These are phyloP conservation scores for Drosophila punjabiensis DNA, from an alignment of 1,140 invertebrate species.

Conservation along the genomic window DNA sequence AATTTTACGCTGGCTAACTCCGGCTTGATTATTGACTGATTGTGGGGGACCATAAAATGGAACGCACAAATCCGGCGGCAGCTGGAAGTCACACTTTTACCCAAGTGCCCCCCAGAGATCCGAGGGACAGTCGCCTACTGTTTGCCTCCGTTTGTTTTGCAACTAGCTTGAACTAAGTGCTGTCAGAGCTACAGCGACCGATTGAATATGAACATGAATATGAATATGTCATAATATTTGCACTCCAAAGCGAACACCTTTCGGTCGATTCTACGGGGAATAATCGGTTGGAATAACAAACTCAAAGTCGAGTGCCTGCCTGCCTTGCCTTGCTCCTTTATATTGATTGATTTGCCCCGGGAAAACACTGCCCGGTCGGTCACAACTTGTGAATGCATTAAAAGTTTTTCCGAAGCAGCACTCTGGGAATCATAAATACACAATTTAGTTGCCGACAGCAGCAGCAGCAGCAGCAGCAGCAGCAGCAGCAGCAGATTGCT, in stretches of 20 bases:
- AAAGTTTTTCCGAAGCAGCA: slow-evolving; percentile 30
- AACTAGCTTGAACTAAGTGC: slow-evolving; percentile 50
- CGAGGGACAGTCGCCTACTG: slow-evolving; percentile 52
- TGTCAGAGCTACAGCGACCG: slow-evolving; percentile 28
- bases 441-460: slow-evolving; percentile 28
- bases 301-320: slow-evolving; percentile 1
- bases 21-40: slow-evolving; percentile 31
- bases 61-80: neutral
- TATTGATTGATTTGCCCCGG: slow-evolving; percentile 43
- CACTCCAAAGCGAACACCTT: slow-evolving; percentile 23
- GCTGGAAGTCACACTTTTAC: slow-evolving; percentile 11
- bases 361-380: slow-evolving; percentile 3
- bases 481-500: slow-evolving; percentile 17
- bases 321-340: slow-evolving; percentile 3
- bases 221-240: slow-evolving; percentile 34
- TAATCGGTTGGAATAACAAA: slow-evolving; percentile 23
- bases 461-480: neutral
- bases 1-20: slow-evolving; percentile 45
- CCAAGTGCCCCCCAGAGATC: slow-evolving; percentile 26
- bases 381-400: slow-evolving; percentile 41
- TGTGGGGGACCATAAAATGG: slow-evolving; percentile 22
- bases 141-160: slow-evolving; percentile 58
- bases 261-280: neutral
- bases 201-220: slow-evolving; percentile 19
- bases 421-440: slow-evolving; percentile 31